Conservation (phyloP, 2,888 invertebrate genomes). For the Parnassius apollo region DNA sequence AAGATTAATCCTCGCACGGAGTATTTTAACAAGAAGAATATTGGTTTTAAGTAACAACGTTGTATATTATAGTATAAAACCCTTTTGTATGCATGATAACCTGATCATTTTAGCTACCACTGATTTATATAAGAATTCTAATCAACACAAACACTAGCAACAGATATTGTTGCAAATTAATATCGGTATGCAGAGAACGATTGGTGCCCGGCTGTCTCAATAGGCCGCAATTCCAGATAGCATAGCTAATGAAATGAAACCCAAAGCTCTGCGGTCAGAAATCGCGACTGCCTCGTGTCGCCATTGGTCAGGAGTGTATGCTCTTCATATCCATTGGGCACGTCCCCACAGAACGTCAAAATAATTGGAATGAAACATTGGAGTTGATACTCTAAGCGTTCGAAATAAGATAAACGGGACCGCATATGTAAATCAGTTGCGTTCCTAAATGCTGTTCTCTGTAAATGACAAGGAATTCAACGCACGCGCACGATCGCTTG, state of each 20-base stretch:
- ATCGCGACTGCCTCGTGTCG: slow-evolving; percentile 25
- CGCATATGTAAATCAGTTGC: slow-evolving; percentile 39
- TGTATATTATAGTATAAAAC: too few relatives aligned
- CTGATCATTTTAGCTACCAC: too few relatives aligned
- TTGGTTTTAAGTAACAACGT: too few relatives aligned
- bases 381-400: slow-evolving; percentile 37
- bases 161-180: slow-evolving; percentile 49
- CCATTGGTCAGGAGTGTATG: slow-evolving; percentile 45
- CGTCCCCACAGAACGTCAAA: slow-evolving; percentile 29
- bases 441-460: slow-evolving; percentile 45
- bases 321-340: slow-evolving; percentile 43
- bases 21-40: too few relatives aligned
- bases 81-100: too few relatives aligned
- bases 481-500: slow-evolving; percentile 62
- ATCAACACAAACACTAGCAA: slow-evolving; percentile 18
- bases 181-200: slow-evolving; percentile 48
- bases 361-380: slow-evolving; percentile 19
- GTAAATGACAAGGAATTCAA: slow-evolving; percentile 56
- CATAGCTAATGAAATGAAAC: slow-evolving; percentile 36
- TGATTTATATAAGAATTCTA: slow-evolving; percentile 30
- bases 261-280: slow-evolving; percentile 15
- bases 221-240: slow-evolving; percentile 36
- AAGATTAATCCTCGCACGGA: too few relatives aligned
- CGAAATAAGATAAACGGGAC: slow-evolving; percentile 38
- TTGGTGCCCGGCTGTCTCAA: slow-evolving; percentile 52